Percentiles rank a stretch among this genome's conserved stretches.
phyloP scores from a whole-genome alignment of 2,888 invertebrate genomes.

The Rhamnusium bicolor region DNA sequence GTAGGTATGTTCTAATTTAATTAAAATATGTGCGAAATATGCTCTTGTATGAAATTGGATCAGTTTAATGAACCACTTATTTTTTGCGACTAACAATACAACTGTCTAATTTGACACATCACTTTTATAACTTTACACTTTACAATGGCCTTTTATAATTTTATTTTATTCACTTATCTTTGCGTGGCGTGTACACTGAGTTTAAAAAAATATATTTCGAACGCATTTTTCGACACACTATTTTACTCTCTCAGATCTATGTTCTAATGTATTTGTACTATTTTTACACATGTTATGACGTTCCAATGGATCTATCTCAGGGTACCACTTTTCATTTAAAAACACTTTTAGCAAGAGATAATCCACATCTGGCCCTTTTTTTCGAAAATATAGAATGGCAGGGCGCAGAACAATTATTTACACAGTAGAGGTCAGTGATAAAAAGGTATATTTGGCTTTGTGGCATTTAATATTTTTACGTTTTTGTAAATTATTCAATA shows the following conservation, averaged over 20 bases:
- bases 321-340: conserved; percentile 31
- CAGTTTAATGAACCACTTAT: not conserved
- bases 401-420: conserved; percentile 19
- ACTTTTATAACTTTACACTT: conserved; percentile 32
- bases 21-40: not conserved
- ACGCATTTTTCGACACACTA: conserved; percentile 30
- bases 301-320: conserved; percentile 18
- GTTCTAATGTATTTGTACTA: conserved; percentile 43
- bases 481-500: not conserved
- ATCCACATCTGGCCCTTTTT: conserved; percentile 13
- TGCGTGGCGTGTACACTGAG: conserved; percentile 30
- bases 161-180: conserved; percentile 53
- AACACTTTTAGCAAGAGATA: conserved; percentile 1
- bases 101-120: conserved; percentile 19
- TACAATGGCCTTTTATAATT: conserved; percentile 54
- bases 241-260: conserved; percentile 40
- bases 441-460: conserved; percentile 48
- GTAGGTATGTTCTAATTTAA: not conserved
- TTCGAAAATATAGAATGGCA: conserved; percentile 33
- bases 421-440: conserved; percentile 57
- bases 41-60: not conserved
- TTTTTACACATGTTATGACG: conserved; percentile 46
- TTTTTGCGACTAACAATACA: not conserved
- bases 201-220: conserved; percentile 13
- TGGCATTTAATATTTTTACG: conserved; percentile 25